Conservation (phyloP, 2,113 vertebrate genomes). For the Entomyzon cyanotis region DNA sequence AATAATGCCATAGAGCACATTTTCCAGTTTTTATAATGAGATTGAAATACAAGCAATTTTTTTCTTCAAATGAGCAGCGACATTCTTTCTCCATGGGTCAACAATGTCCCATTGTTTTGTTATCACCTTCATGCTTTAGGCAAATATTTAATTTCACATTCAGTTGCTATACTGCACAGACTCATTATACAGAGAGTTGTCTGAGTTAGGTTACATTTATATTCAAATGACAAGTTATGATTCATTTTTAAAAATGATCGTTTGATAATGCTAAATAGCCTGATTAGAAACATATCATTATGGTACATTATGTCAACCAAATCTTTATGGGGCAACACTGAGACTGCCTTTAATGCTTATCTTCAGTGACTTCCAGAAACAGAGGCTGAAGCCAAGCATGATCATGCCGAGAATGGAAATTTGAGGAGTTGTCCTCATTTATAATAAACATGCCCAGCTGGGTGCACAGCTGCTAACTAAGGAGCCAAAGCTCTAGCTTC, state of each 20-base stretch:
- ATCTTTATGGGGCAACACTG: conserved; percentile 42
- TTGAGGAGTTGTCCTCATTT: conserved; percentile 72
- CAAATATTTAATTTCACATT: conserved; percentile 50
- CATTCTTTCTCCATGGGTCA: conserved; percentile 18
- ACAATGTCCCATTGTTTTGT: not conserved
- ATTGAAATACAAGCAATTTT: not conserved
- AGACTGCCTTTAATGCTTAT: conserved; percentile 54
- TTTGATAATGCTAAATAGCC: conserved; percentile 56
- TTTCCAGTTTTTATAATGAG: not conserved
- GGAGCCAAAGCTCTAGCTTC: conserved; percentile 53
- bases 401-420: conserved; percentile 69
- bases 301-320: conserved; percentile 44
- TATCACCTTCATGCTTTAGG: conserved; percentile 17
- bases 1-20: not conserved
- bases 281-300: conserved; percentile 68
- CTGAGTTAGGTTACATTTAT: conserved; percentile 63
- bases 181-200: conserved; percentile 30
- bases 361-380: conserved; percentile 52
- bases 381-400: conserved; percentile 56
- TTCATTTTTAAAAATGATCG: conserved; percentile 60
- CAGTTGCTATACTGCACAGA: not conserved
- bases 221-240: conserved; percentile 52
- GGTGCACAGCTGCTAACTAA: conserved; percentile 73
- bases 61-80: conserved; percentile 7
- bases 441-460: conserved; percentile 74